phyloP scores from a whole-genome alignment of 2,113 vertebrate species.

The Cottus gobio region DNA sequence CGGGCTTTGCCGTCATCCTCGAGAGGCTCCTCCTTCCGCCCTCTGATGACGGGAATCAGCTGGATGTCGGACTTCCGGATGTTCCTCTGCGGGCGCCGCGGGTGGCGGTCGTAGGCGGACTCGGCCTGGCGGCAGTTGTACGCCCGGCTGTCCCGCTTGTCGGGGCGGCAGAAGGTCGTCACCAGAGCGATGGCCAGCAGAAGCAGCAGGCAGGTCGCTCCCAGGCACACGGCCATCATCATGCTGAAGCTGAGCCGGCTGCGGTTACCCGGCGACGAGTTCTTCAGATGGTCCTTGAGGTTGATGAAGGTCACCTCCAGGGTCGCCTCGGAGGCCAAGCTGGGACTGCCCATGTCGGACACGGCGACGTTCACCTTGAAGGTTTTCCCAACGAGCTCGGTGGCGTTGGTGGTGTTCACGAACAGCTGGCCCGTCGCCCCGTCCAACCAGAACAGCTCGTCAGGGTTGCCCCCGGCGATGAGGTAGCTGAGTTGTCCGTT shows the following conservation, averaged over 20 bases:
- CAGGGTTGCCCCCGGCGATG: slow-evolving; percentile 77
- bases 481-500: slow-evolving; percentile 87
- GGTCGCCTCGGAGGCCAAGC: slow-evolving; percentile 77
- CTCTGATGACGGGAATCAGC: slow-evolving; percentile 88
- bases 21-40: slow-evolving; percentile 73
- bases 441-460: slow-evolving; percentile 84
- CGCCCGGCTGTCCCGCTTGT: slow-evolving; percentile 88
- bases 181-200: slow-evolving; percentile 85
- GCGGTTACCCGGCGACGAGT: slow-evolving; percentile 75
- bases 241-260: slow-evolving; percentile 82
- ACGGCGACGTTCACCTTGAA: slow-evolving; percentile 84
- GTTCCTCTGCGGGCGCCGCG: slow-evolving; percentile 91
- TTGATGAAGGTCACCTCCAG: slow-evolving; percentile 87
- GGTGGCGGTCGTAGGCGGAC: slow-evolving; percentile 89
- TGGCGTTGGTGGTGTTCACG: slow-evolving; percentile 89
- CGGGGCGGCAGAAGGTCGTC: slow-evolving; percentile 86
- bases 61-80: slow-evolving; percentile 95
- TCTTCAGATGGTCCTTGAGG: slow-evolving; percentile 87
- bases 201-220: slow-evolving; percentile 81
- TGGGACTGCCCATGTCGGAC: slow-evolving; percentile 85
- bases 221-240: slow-evolving; percentile 86
- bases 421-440: slow-evolving; percentile 86
- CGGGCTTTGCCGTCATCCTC: slow-evolving; percentile 64
- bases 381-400: slow-evolving; percentile 85
- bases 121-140: slow-evolving; percentile 96